Base-by-base conservation (phyloP, 2,113 vertebrate species). In the Solea solea region DNA sequence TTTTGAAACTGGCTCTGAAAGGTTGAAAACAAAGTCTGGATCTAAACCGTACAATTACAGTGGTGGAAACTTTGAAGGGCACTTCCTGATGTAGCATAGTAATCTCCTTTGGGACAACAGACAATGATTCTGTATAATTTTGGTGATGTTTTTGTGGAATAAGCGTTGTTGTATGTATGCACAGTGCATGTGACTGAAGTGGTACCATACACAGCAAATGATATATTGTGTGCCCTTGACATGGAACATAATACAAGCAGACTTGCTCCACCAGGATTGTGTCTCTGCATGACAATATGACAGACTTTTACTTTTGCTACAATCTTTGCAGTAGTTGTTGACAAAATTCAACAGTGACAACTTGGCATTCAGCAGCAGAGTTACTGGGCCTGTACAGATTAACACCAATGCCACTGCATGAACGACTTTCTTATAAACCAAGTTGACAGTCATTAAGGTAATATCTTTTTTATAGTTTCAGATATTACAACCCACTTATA, bases 1-100 rank as follows among this genome's bases (percentile, higher is more conserved):
- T 80, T 94, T 80, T 67, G 50, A 72, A 88, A 76, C 81, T 72
- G 72, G 52, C 74, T 70, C 75, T 69, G 76, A 81, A 82, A 74
- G 58, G 76, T 66, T 83, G 69, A 87, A 86, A 88, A 85, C 81
- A 87, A 89, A 89, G 79, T 78, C 77, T 70, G 79, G 53, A 67
- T 76, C 34, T 16, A 62, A 73, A 78, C 64, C 64, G 5, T 84
- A 57, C 71, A 87, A 86, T 89, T 85, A 84, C 62, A 84, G 25
- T 72, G 59, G 42, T 78, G 81, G 83, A 84, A 89, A 89, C 74
- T 80, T 83, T 80, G 82, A 85, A 78, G 66, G 76, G 50, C 68
- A 76, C 64, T 84, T 83, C 80, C 76, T 72, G 64, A 78, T 72
- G 68, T 74, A 83, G 72, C 74, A 53, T 68, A 64, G 83, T 72